These are phyloP conservation scores for Platycercus adscitus DNA, from an alignment of 2,113 vertebrate genomes.

Conservation along the genomic window DNA sequence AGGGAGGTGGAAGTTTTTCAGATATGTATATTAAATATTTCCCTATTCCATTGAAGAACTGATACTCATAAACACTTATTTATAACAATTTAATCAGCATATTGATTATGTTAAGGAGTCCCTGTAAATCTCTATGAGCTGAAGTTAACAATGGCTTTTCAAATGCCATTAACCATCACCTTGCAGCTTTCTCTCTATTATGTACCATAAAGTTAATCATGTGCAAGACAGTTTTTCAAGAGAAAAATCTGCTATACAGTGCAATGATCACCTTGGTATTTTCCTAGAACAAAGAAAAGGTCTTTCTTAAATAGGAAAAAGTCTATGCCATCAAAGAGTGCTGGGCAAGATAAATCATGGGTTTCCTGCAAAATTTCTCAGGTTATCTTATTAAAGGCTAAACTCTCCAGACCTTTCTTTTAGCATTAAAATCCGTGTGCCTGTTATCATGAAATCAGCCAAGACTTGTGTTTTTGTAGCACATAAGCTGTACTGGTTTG, in stretches of 20 bases:
- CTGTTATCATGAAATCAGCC: neutral
- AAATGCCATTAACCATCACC: constrained; percentile 71
- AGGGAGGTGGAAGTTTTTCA: neutral
- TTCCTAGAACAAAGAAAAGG: constrained; percentile 70
- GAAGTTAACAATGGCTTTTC: constrained; percentile 62
- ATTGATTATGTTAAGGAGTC: constrained; percentile 55
- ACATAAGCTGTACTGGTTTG: neutral
- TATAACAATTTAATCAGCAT: constrained; percentile 50
- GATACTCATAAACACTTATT: constrained; percentile 45
- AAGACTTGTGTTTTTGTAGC: neutral
- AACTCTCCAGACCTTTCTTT: neutral
- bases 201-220: constrained; percentile 67
- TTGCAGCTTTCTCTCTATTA: constrained; percentile 69
- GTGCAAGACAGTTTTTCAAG: constrained; percentile 68
- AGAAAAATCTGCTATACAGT: constrained; percentile 58
- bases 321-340: constrained; percentile 3
- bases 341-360: constrained; percentile 35
- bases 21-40: neutral
- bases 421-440: neutral
- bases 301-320: constrained; percentile 60
- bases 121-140: constrained; percentile 45
- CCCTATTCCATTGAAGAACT: neutral
- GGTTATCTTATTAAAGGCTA: neutral
- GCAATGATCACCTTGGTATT: constrained; percentile 70
- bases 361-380: constrained; percentile 15